Base-by-base conservation (phyloP, 2,888 invertebrate species). In the Drosophila leonis region DNA sequence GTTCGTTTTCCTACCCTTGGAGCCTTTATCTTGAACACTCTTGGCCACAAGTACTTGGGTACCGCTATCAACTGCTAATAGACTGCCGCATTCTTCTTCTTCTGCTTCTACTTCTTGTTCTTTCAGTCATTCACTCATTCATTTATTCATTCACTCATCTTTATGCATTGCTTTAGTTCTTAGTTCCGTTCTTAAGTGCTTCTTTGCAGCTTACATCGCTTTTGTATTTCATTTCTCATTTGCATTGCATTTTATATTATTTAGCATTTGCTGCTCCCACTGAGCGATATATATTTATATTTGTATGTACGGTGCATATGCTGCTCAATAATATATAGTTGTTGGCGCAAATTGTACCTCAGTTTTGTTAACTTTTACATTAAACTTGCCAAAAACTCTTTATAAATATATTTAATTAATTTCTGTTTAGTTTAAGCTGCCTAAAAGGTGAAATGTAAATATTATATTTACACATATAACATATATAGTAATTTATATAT, bases 1-100 rank as follows among this genome's bases (percentile, higher is more conserved):
- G 15, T n/a, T 18, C 20, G 15, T 13, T 29, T n/a, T 27, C n/a
- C n/a, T 41, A 24, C n/a, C n/a, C 44, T 63, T 31, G 6, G n/a
- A 3, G 18, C 57, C 31, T 66, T 65, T 63, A 52, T 62, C 73
- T 60, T 56, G 31, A 56, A 55, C 37, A 61, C 59, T 69, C 66
- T 52, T 33, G 29, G 54, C 55, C 56, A 46, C 61, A 65, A 75
- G 66, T 75, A 55, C 73, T 72, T 66, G 72, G 65, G 59, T 8
- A 65, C 63, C 56, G 82, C 85, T 59, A 85, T 82, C 80, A 85
- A 69, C 85, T 73, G 85, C 71, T 85, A 85, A 83, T 82, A 68
- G 86, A 73, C 68, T 64, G 64, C 68, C 60, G 65, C 66, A 49
- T 56, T 54, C 46, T 39, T 3, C 13, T 44, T 35, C 29, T 35